Evolutionary conservation across 2,888 invertebrate genomes (phyloP), one percentile per base, ranked within the genome.

Genomic region (Callimorpha dominula): DNA sequence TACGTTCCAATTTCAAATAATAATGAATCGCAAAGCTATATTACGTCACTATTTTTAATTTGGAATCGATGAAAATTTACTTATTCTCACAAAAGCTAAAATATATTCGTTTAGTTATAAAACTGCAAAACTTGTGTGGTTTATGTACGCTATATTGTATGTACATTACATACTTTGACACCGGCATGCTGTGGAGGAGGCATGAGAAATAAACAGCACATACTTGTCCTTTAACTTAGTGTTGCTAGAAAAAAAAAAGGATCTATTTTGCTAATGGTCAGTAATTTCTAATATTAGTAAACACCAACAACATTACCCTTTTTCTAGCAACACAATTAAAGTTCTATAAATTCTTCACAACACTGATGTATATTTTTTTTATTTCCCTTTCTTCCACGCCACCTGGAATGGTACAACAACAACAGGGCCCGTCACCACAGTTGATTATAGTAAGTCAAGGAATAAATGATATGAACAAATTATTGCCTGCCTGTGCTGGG

Each of bases 361-460:
- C 86, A 86, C 78, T 91, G 88, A 88, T 86, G 88, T 89, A 88
- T 87, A 84, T 87, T 89, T 90, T 89, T 90, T 31, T 86, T 85
- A 86, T 88, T 89, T 87, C 76, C 85, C 81, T 85, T 87, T 91
- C 88, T 90, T 88, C 85, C 87, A 85, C 82, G 88, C 86, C 84
- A 86, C 86, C 86, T 80, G 80, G 73, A 73, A 78, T 84, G 77
- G 83, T 81, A 83, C 78, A 83, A 79, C 85, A 77, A 85, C 89
- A 74, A 83, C 95, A 96, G 96, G 95, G 95, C 75, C 96, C 96
- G 77, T 88, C 93, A 80, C 96, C 96, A 88, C 96, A 96, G 86
- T 93, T 96, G 90, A 96, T 96, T 83, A 95, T 96, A 91, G 96
- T 96, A 96, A 96, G 96, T 96, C 75, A 79, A 79, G 78, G 68